Conservation (phyloP, 2,113 vertebrate species). For the Rhegmatorhina hoffmannsi region DNA sequence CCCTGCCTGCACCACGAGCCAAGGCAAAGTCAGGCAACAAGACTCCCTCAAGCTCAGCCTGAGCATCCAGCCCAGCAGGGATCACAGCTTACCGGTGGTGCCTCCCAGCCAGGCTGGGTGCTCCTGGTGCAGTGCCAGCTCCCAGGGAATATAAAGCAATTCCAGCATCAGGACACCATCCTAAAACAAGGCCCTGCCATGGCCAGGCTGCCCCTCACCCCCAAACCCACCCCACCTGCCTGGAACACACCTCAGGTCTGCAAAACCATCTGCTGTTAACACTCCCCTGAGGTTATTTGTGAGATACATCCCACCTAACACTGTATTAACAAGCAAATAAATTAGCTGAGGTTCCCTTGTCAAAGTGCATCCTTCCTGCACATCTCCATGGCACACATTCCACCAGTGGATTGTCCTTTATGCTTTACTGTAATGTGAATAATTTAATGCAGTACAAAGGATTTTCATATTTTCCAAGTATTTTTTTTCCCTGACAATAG, state of each 20-base stretch:
- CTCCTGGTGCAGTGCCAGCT: accelerated
- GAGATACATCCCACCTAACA: background rate
- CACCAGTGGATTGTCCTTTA: background rate
- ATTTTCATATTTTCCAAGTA: background rate
- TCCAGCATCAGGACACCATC: background rate
- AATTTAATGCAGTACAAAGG: background rate
- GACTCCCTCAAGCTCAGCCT: background rate
- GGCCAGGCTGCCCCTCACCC: background rate
- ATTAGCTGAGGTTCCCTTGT: background rate
- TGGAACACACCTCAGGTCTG: background rate
- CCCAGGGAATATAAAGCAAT: background rate
- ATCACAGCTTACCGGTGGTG: background rate
- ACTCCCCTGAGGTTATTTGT: background rate
- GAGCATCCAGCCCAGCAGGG: background rate
- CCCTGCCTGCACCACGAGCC: background rate
- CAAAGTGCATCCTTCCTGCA: background rate
- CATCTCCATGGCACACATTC: background rate
- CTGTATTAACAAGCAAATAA: background rate
- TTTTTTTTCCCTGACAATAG: background rate
- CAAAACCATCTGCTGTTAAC: background rate
- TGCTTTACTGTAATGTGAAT: background rate
- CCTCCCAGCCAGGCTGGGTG: background rate
- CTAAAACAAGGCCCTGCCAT: background rate
- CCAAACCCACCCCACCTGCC: background rate
- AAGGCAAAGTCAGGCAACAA: background rate